Evolutionary conservation across 2,888 invertebrate species (phyloP).

Genomic region (Colostygia pectinataria): DNA sequence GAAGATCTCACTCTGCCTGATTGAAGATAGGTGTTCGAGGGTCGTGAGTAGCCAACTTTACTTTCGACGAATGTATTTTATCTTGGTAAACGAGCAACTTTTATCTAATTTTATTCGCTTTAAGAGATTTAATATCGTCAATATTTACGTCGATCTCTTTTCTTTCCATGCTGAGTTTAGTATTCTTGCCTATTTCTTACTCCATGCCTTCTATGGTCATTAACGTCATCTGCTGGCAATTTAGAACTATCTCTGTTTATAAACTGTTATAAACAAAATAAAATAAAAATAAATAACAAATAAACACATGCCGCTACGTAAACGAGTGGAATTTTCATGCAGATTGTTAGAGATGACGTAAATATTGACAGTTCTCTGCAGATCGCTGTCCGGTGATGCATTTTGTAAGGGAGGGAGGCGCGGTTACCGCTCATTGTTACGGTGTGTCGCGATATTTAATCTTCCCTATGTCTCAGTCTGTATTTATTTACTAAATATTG

Average conservation of each 20-base stretch:
- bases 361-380: conserved; percentile 1
- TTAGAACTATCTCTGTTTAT: not conserved
- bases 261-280: too few species aligned
- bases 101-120: too few species aligned
- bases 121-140: not conserved
- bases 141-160: conserved; percentile 4
- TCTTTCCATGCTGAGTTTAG: not conserved
- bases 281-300: too few species aligned
- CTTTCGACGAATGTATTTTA: too few species aligned
- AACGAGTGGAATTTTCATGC: not conserved
- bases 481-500: conserved; percentile 22
- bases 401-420: not conserved
- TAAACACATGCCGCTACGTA: not conserved
- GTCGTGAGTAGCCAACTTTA: too few species aligned
- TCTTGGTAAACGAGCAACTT: too few species aligned
- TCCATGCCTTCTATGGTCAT: not conserved
- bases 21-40: too few species aligned
- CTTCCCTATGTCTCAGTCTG: conserved; percentile 16
- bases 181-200: too few species aligned
- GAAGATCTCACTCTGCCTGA: too few species aligned
- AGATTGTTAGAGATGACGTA: conserved; percentile 1
- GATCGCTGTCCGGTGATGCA: not conserved
- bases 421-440: conserved; percentile 11
- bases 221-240: not conserved
- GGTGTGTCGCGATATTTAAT: not conserved